A percentile compares a stretch with the other conserved stretches of the same genome.
These are phyloP conservation scores for Thunnus thynnus DNA, from an alignment of 2,113 vertebrate genomes.

Conservation along the genomic window DNA sequence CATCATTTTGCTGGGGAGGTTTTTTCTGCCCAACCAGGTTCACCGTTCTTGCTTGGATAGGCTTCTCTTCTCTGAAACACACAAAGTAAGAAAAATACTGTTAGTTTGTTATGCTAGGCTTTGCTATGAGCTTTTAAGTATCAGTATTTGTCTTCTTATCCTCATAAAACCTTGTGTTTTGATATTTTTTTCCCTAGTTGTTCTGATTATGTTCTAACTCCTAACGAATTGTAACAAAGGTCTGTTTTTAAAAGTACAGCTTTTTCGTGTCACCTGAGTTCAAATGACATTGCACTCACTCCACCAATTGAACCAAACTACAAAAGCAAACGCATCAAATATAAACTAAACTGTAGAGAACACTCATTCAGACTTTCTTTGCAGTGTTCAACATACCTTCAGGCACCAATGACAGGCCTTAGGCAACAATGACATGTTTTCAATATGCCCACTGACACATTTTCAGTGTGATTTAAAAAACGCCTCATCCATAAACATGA, in stretches of 20 bases:
- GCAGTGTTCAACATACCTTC: neutral
- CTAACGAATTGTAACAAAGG: neutral
- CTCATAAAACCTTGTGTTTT: neutral
- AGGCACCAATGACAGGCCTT: neutral
- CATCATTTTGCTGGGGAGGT: slow-evolving; percentile 85
- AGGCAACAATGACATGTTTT: slow-evolving; percentile 26
- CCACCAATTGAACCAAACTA: neutral
- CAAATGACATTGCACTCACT: neutral
- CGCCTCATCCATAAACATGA: slow-evolving; percentile 66
- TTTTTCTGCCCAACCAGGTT: slow-evolving; percentile 88
- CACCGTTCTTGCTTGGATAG: slow-evolving; percentile 86
- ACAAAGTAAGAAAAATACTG: slow-evolving; percentile 26
- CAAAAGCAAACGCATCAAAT: neutral
- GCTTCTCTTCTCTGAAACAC: slow-evolving; percentile 85
- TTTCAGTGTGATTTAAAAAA: slow-evolving; percentile 37
- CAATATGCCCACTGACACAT: slow-evolving; percentile 47
- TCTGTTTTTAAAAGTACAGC: neutral
- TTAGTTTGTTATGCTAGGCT: slow-evolving; percentile 17
- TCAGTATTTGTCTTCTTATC: neutral
- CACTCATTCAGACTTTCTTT: neutral
- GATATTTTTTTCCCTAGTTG: neutral
- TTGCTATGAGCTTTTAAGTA: neutral
- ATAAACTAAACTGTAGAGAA: neutral
- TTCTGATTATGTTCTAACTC: neutral
- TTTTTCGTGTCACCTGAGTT: neutral